Evolutionary conservation across 2,888 invertebrate genomes (phyloP), one percentile per base, ranked within the genome.

Genomic region (Oscheius onirici): DNA sequence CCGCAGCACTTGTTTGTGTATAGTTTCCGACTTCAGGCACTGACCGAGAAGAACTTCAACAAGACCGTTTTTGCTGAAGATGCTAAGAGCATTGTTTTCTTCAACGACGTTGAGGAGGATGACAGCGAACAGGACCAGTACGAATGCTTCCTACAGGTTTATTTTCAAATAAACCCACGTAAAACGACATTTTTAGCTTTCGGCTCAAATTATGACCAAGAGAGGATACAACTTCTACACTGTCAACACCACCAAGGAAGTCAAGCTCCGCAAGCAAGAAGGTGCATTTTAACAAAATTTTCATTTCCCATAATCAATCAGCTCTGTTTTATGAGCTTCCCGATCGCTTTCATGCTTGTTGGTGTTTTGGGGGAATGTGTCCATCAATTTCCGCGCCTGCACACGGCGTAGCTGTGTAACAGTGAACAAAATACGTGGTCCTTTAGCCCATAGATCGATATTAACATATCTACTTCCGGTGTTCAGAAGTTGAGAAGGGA

Each of bases 181-280:
- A 22, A 40, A 6, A 34, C 8, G 34, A n/a, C n/a, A 13, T 54
- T 40, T 78, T 71, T 63, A 87, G 86, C 76, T 87, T 13, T 87
- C 87, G 17, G 87, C 87, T 55, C 87, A 87, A 83, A 83, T 88
- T 44, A 87, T 87, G 87, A 85, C 85, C 68, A 87, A 87, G 72
- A 75, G 87, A 44, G 87, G 87, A 22, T 87, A 87, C 79, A 86
- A 87, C 72, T 86, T 87, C 75, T 87, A 84, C 81, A 85, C 86
- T 3, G 87, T 87, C 41, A 88, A 87, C 81, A 87, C 87, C 20
- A 88, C 87, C 20, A 86, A 83, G 67, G 86, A 87, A 71, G 58
- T 70, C 28, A 82, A 80, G 51, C 78, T 88, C 60, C 76, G 87
- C 54, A 81, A 78, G 51, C 88, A 87, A 72, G 87, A 87, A 79